Evolutionary conservation across 2,888 invertebrate genomes (phyloP).

Genomic region (Meliscaeva auricollis): DNA sequence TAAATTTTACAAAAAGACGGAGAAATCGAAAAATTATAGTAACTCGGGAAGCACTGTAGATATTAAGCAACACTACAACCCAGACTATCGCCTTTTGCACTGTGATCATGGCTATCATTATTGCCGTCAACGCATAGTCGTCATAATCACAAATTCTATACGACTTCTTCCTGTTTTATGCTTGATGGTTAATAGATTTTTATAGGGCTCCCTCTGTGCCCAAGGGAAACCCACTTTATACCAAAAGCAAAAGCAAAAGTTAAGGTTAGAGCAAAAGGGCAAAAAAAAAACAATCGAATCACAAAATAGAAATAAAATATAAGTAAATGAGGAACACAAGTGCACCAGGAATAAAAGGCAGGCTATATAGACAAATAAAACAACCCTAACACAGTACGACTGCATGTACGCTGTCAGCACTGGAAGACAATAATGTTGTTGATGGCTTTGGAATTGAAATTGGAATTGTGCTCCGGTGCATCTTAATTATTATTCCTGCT

Average conservation of each 20-base stretch:
- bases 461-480: slow-evolving; percentile 75
- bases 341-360: slow-evolving; percentile 58
- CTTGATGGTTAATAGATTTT: slow-evolving; percentile 71
- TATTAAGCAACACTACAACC: neutral
- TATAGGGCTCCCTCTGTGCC: slow-evolving; percentile 55
- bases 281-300: slow-evolving; percentile 15
- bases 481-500: slow-evolving; percentile 69
- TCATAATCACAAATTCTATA: slow-evolving; percentile 73
- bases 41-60: neutral
- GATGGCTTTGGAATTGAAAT: slow-evolving; percentile 52
- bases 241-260: slow-evolving; percentile 21
- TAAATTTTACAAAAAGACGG: too few relatives aligned
- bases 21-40: neutral
- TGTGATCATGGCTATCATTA: slow-evolving; percentile 27
- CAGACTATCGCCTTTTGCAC: slow-evolving; percentile 12
- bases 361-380: slow-evolving; percentile 23
- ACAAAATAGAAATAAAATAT: slow-evolving; percentile 4
- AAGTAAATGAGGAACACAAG: slow-evolving; percentile 46
- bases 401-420: slow-evolving; percentile 63
- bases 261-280: slow-evolving; percentile 21
- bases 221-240: slow-evolving; percentile 36
- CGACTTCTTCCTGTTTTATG: slow-evolving; percentile 75
- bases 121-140: slow-evolving; percentile 42
- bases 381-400: slow-evolving; percentile 47
- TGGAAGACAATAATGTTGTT: slow-evolving; percentile 63